Evolutionary conservation across 2,113 vertebrate genomes (phyloP), one percentile per base, ranked within the genome.

Genomic region (Pipa parva): DNA sequence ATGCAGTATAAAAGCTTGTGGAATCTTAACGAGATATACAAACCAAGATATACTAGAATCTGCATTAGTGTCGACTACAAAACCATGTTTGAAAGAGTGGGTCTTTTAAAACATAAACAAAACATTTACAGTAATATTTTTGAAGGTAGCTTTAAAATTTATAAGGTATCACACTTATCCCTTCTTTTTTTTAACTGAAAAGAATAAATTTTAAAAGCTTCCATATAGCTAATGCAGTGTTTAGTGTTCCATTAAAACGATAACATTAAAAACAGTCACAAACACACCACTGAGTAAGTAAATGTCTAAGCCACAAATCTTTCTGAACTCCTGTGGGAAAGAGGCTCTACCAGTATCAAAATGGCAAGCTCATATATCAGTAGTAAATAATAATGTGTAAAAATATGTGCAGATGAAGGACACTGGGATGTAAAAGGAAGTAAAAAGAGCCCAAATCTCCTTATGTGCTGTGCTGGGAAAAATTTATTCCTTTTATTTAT

Each of bases 171-270:
- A 77, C 17, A 5, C 26, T 73, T 7, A 69, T 25, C 50, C 49
- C 66, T 74, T 70, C 26, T 54, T 25, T 59, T 31, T 68, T 62
- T 42, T 50, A 69, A 8, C 51, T 76, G 68, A 70, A 82, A 80
- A 72, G 63, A 79, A 77, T 76, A 71, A 74, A 77, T 77, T 73
- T 71, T 62, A 77, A 80, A 20, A 46, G 54, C 65, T 75, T 78
- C 70, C 77, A 73, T 66, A 78, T 74, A 80, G 75, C 72, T 76
- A 81, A 85, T 79, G 81, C 76, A 68, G 74, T 81, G 81, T 77
- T 79, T 80, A 74, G 76, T 71, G 71, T 75, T 75, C 82, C 73
- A 78, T 79, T 79, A 76, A 75, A 84, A 80, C 81, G 72, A 83
- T 79, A 77, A 78, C 63, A 73, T 75, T 80, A 58, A 81, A 79